Evolutionary conservation across 2,113 vertebrate species (phyloP).

Genomic region (Lophius piscatorius): DNA sequence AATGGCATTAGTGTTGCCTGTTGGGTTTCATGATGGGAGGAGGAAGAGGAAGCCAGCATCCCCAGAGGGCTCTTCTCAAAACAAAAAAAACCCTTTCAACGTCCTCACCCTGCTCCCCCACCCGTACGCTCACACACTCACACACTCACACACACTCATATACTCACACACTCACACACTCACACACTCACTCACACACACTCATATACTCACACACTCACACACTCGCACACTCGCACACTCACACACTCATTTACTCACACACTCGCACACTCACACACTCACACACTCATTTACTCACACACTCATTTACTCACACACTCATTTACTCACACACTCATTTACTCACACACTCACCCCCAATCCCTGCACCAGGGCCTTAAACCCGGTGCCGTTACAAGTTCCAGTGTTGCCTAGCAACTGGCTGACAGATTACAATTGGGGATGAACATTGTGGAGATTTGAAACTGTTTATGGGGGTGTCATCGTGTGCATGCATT

Average conservation of each 20-base stretch:
- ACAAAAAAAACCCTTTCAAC: conserved; percentile 13
- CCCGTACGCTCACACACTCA: background rate
- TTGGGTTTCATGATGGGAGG: conserved; percentile 2
- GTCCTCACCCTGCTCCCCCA: conserved; percentile 24
- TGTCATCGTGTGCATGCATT: conserved; percentile 11
- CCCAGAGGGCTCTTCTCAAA: conserved; percentile 10
- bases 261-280: too few species aligned
- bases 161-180: conserved; percentile 1
- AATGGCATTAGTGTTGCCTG: conserved; percentile 14
- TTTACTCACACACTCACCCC: conserved; percentile 10
- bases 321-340: conserved; percentile 1
- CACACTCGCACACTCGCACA: too few species aligned
- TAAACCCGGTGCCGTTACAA: conserved; percentile 54
- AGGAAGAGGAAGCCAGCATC: conserved; percentile 6
- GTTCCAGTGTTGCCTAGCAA: conserved; percentile 80
- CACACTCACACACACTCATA: conserved; percentile 20
- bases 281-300: background rate
- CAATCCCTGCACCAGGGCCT: conserved; percentile 23
- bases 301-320: conserved; percentile 9
- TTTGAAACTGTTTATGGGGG: conserved; percentile 61
- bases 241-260: background rate
- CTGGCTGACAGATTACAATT: conserved; percentile 64
- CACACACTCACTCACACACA: conserved; percentile 13
- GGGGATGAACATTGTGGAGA: conserved; percentile 50
- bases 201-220: conserved; percentile 9